Evolutionary conservation across 2,797 vertebrate species (phyloP).

Genomic region (Hydrolagus colliei): DNA sequence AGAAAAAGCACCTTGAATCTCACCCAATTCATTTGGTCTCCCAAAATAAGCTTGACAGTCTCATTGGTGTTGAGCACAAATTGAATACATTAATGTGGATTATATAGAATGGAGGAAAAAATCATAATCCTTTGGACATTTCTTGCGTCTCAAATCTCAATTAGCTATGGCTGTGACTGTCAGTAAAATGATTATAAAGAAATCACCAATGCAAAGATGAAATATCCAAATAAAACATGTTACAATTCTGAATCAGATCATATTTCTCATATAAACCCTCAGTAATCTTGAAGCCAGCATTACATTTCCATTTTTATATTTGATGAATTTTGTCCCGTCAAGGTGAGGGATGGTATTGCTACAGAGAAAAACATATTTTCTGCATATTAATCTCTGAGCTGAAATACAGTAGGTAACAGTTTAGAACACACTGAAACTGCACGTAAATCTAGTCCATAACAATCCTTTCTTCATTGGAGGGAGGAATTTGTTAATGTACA

Average conservation of each 20-base stretch:
- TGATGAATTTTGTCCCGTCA: too few species aligned
- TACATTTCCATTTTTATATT: too few species aligned
- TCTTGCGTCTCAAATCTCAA: background rate
- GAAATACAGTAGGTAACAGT: too few species aligned
- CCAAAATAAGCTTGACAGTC: constrained; percentile 2
- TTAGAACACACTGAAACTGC: too few species aligned
- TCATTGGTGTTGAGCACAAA: background rate
- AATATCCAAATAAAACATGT: background rate
- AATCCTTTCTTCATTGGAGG: too few species aligned
- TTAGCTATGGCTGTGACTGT: background rate
- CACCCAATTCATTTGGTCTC: constrained; percentile 10
- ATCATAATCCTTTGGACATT: background rate
- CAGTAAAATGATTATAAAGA: background rate
- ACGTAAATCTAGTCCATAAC: too few species aligned
- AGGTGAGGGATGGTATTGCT: too few species aligned
- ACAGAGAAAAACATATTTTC: too few species aligned
- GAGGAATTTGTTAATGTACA: too few species aligned
- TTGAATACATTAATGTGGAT: constrained; percentile 23
- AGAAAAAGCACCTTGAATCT: background rate
- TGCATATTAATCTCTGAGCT: too few species aligned
- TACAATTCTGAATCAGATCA: background rate
- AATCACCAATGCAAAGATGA: background rate
- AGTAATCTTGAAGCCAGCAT: too few species aligned
- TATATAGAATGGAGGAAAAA: background rate
- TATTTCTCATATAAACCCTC: background rate